Evolutionary conservation across 2,113 vertebrate species (phyloP).

Genomic region (Crotalus tigris): DNA sequence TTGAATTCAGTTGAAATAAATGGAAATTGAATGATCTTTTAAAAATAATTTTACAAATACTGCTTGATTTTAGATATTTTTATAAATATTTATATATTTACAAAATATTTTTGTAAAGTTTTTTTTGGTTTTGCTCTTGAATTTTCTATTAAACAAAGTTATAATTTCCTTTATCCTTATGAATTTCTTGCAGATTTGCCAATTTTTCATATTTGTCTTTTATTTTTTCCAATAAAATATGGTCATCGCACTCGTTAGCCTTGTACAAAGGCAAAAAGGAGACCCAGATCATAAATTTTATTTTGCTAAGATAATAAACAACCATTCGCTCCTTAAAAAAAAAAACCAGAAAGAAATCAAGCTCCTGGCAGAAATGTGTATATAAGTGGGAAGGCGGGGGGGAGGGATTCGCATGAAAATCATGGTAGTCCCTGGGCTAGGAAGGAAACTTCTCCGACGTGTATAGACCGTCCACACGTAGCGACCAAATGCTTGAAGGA

Average conservation of each 20-base stretch:
- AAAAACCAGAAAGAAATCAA: neutral
- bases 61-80: neutral
- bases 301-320: too few species aligned
- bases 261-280: too few species aligned
- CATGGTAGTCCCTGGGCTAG: neutral
- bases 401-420: neutral
- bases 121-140: neutral
- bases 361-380: neutral
- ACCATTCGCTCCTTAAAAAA: too few species aligned
- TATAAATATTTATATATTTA: too few species aligned
- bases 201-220: neutral
- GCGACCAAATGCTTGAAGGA: neutral
- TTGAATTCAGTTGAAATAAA: neutral
- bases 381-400: neutral
- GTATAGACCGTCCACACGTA: neutral
- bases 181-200: neutral
- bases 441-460: neutral
- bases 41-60: neutral
- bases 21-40: neutral
- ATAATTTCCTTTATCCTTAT: neutral
- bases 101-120: neutral
- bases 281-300: too few species aligned
- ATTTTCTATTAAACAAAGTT: neutral
- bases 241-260: neutral
- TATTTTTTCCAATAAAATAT: neutral